phyloP scores from a whole-genome alignment of 2,797 vertebrate species.

The Ispidina picta region DNA sequence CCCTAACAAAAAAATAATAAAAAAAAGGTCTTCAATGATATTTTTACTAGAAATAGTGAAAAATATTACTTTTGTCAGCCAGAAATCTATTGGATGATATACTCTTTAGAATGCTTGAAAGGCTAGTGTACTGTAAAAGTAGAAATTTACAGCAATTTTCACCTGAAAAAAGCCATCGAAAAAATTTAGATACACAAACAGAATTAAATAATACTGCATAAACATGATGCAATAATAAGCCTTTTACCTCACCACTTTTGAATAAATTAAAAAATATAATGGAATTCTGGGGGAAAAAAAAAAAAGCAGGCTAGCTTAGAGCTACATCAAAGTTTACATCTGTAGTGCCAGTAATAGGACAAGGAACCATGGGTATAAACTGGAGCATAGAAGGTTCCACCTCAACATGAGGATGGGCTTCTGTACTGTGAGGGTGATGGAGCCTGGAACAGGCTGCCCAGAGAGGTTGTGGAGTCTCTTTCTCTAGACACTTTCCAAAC shows the following conservation, averaged over 20 bases:
- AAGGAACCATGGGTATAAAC: too few relatives aligned
- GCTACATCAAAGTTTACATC: neutral
- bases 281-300: neutral
- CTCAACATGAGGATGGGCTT: too few relatives aligned
- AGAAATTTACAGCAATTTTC: neutral
- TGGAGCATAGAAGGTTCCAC: too few relatives aligned
- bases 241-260: neutral
- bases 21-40: constrained; percentile 32
- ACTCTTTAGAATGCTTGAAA: neutral
- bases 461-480: too few relatives aligned
- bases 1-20: neutral
- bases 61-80: constrained; percentile 29
- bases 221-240: neutral
- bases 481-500: too few relatives aligned
- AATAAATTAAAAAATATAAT: neutral
- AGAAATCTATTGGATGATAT: neutral
- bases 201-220: neutral
- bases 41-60: constrained; percentile 43
- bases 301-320: neutral
- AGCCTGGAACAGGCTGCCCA: too few relatives aligned
- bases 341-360: neutral
- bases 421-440: too few relatives aligned
- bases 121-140: neutral
- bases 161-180: neutral
- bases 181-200: neutral